Base-by-base conservation (phyloP, 2,113 vertebrate genomes). In the Nerophis ophidion region DNA sequence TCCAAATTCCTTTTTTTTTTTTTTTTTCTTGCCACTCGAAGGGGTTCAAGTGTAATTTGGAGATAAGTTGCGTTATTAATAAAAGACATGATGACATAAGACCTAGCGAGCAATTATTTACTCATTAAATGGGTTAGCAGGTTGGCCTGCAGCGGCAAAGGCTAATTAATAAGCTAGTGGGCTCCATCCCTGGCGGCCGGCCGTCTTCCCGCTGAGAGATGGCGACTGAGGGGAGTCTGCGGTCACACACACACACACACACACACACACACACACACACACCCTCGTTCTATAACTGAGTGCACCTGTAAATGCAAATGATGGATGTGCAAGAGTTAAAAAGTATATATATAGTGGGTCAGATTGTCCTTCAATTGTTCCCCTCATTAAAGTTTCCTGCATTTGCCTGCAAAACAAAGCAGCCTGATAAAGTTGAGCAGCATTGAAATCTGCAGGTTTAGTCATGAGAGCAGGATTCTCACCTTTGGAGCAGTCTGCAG, bases 71-170 rank as follows among this genome's bases (percentile, higher is more conserved):
- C 60, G 61, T 68, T 81, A 77, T 84, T 80, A 85, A 85, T 83
- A 81, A 83, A 85, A 83, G 80, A 74, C 75, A 71, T 67, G 74
- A 77, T 83, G 85, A 85, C 85, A 84, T 76, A 77, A 83, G 83
- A 85, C 81, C 80, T 65, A 68, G 67, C 71, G 84, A 81, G 80
- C 79, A 85, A 81, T 84, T 84, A 87, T 87, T 85, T 87, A 87
- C 83, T 85, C 83, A 77, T 84, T 87, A 87, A 85, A 87, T 84
- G 75, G 80, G 80, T 87, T 83, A 85, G 73, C 83, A 84, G 85
- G 80, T 84, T 81, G 78, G 83, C 83, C 81, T 84, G 72, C 76
- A 85, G 85, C 85, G 68, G 71, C 65, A 68, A 57, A 80, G 83
- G 76, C 83, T 87, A 85, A 85, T 85, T 87, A 87, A 87, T 81